Percentiles rank a stretch among this genome's conserved stretches.
phyloP scores from a whole-genome alignment of 2,888 invertebrate species.

The Anticlea derivata region DNA sequence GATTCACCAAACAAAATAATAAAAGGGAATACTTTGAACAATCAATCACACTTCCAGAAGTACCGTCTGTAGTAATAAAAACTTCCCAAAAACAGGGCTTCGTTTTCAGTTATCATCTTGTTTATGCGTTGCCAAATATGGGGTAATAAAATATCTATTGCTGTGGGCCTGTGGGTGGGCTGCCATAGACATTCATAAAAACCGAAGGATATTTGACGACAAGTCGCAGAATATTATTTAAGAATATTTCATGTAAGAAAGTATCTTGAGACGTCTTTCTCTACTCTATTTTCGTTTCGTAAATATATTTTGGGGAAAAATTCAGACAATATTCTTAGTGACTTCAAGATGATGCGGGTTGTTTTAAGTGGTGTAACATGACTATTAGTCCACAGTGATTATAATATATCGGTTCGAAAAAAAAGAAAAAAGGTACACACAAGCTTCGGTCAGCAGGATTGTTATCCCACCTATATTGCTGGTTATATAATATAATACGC shows the following conservation, averaged over 20 bases:
- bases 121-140: conserved; percentile 53
- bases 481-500: too few relatives aligned
- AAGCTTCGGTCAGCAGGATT: too few relatives aligned
- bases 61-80: conserved; percentile 41
- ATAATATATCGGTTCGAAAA: too few relatives aligned
- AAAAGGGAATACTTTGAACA: conserved; percentile 36
- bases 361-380: too few relatives aligned
- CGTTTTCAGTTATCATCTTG: conserved; percentile 50
- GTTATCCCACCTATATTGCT: too few relatives aligned
- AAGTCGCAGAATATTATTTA: conserved; percentile 23
- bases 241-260: conserved; percentile 10
- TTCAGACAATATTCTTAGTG: too few relatives aligned
- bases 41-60: conserved; percentile 45
- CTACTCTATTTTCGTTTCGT: conserved; percentile 4
- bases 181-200: conserved; percentile 41
- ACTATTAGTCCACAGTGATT: too few relatives aligned
- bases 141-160: conserved; percentile 46
- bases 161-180: conserved; percentile 39
- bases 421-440: too few relatives aligned
- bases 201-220: conserved; percentile 26
- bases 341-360: too few relatives aligned
- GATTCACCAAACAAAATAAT: conserved; percentile 36
- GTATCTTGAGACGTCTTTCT: conserved; percentile 11
- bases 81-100: conserved; percentile 41
- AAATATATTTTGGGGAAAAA: neutral